Base-by-base conservation (phyloP, 2,797 vertebrate species). In the Bufotes viridis region DNA sequence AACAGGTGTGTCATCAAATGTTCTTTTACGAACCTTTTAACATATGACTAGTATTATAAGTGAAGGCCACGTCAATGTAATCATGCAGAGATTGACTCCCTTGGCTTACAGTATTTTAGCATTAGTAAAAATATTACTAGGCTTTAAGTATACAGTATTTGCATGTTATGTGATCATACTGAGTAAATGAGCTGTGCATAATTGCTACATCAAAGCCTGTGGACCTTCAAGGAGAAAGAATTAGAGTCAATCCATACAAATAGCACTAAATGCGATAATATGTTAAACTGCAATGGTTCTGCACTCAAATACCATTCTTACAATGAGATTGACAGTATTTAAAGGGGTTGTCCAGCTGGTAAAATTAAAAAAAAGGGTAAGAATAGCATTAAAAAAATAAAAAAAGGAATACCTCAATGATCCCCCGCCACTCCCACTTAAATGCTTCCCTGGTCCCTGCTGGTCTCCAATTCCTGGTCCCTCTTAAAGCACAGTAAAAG, bases 11-110 rank as follows among this genome's bases (percentile, higher is more conserved):
- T 76, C 75, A 42, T 58, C 63, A 81, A 67, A 18, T 72, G 65
- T 82, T 75, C 72, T 3, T 49, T 12, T 65, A 18, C 34, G 42
- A 60, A 55, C 72, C 51, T 78, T 67, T 57, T 17, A 67, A 78
- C 58, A 78, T 65, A 58, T 78, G 26, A 82, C 81, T 78, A 78
- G 58, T 61, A 24, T 51, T 78, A 11, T 69, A 78, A 49, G 81
- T 26, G 22, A 63, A 83, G 87, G 87, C 69, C 9, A 78, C 34
- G 18, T 17, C 67, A 58, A 69, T 78, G 81, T 78, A 83, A 88
- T 88, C 24, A 82, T 49, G 51, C 22, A 72, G 53, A 87, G 3
- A 26, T 20, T 70, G 22, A 67, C 58, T 87, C 29, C 63, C 55
- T 78, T 88, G 74, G 51, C 53, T 60, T 22, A 57, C 26, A 60